Percentiles rank a stretch among this genome's conserved stretches.
Evolutionary conservation across 2,888 invertebrate species (phyloP).

Genomic region (Palloptera scutellata): DNA sequence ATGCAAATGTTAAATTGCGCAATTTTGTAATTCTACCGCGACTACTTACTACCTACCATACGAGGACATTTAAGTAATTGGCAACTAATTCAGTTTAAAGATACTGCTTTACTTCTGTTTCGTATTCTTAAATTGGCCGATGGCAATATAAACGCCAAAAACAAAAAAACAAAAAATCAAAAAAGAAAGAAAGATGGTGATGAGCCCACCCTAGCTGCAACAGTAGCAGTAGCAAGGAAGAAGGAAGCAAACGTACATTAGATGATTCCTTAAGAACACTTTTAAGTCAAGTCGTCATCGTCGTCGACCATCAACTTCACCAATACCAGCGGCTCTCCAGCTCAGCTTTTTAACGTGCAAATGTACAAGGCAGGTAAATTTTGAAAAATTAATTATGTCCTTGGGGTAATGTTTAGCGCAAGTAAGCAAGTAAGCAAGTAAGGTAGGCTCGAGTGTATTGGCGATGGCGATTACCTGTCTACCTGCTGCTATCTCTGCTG

Average conservation of each 20-base stretch:
- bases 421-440: slow-evolving; percentile 15
- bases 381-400: slow-evolving; percentile 63
- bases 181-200: not conserved
- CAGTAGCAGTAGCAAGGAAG: not conserved
- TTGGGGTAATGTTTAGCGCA: slow-evolving; percentile 49
- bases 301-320: too few relatives aligned
- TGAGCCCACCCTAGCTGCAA: too few relatives aligned
- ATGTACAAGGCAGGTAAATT: slow-evolving; percentile 37
- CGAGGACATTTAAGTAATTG: slow-evolving; percentile 23
- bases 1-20: slow-evolving; percentile 41
- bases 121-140: not conserved
- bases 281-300: not conserved
- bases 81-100: slow-evolving; percentile 26
- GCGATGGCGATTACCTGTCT: slow-evolving; percentile 12
- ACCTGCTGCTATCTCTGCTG: slow-evolving; percentile 16
- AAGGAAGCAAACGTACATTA: slow-evolving; percentile 21
- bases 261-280: slow-evolving; percentile 24
- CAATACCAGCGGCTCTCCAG: too few relatives aligned
- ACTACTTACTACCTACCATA: not conserved
- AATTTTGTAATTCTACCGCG: not conserved
- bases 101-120: too few relatives aligned
- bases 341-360: too few relatives aligned
- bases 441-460: too few relatives aligned
- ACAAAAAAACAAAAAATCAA: not conserved
- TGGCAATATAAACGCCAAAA: not conserved